These are phyloP conservation scores for Arizona elegans DNA, from an alignment of 2,113 vertebrate genomes.

Conservation along the genomic window DNA sequence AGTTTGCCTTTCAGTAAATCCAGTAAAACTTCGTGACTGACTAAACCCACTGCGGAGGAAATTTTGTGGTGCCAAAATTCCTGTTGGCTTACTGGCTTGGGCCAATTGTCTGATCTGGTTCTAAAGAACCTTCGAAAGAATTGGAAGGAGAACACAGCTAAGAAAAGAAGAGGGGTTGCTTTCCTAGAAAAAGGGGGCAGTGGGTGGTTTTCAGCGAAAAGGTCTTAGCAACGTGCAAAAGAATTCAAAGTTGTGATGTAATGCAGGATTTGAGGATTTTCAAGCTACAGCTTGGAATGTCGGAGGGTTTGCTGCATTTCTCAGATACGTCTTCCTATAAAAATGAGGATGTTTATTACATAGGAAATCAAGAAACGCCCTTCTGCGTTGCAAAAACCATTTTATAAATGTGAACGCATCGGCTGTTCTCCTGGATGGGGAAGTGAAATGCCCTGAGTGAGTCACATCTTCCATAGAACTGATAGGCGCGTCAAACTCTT, in stretches of 20 bases:
- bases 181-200: not conserved
- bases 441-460: not conserved
- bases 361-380: not conserved
- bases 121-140: not conserved
- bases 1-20: not conserved
- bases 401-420: not conserved
- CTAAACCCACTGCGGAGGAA: not conserved
- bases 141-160: not conserved
- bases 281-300: not conserved
- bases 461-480: not conserved
- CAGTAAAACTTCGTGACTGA: not conserved
- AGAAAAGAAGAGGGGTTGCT: not conserved
- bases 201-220: not conserved
- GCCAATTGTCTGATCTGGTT: not conserved
- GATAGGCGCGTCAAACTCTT: not conserved
- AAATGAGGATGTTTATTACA: not conserved
- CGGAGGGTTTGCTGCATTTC: not conserved
- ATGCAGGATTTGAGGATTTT: not conserved
- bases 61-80: not conserved
- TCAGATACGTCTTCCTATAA: not conserved
- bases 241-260: not conserved
- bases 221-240: not conserved
- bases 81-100: not conserved
- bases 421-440: not conserved
- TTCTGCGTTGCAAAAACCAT: not conserved